Conservation (phyloP, 2,113 vertebrate genomes). For the Bothrops jararaca region DNA sequence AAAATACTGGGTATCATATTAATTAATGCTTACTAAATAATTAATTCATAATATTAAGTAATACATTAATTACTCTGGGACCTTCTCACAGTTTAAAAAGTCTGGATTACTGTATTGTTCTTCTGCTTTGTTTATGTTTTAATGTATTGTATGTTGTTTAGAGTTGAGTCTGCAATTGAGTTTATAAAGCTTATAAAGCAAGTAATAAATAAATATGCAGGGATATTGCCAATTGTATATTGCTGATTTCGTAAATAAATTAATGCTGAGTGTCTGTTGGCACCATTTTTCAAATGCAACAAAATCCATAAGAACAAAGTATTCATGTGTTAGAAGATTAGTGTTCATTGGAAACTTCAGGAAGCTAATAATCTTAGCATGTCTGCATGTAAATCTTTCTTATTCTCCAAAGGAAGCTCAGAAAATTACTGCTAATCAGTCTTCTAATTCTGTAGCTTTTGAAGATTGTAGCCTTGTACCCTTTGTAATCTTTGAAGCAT, state of each 20-base stretch:
- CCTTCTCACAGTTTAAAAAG: neutral
- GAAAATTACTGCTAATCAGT: neutral
- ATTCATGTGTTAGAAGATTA: neutral
- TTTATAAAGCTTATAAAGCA: neutral
- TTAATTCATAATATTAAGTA: neutral
- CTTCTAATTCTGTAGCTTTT: neutral
- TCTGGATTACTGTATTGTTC: neutral
- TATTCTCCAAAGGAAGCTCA: neutral
- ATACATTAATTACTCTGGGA: neutral
- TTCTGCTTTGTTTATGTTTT: neutral
- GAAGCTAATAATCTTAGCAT: neutral
- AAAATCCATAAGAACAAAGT: neutral
- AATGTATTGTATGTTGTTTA: neutral
- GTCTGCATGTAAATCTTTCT: neutral
- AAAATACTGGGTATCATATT: neutral
- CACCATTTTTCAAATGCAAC: neutral
- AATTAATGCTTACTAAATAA: neutral
- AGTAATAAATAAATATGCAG: neutral
- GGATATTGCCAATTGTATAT: neutral
- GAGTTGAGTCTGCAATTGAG: neutral
- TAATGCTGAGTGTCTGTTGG: neutral
- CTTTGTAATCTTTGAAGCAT: neutral
- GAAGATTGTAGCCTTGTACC: neutral
- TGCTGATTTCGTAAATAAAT: neutral
- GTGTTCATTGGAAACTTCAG: neutral